Evolutionary conservation across 2,888 invertebrate species (phyloP).

Genomic region (Drosophila koepferae): DNA sequence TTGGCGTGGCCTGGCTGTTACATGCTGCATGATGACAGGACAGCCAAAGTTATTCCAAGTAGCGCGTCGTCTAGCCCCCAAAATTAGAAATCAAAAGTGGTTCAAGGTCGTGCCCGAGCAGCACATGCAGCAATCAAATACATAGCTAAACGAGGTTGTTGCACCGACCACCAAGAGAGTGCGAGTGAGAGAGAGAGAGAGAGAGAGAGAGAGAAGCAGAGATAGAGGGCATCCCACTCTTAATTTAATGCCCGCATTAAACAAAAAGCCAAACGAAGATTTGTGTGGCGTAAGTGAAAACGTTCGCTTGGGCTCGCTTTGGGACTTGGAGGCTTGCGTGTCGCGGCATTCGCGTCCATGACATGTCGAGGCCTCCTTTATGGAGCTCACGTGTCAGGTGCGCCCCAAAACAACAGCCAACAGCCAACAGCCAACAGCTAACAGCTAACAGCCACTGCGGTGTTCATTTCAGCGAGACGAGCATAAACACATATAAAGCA

Average conservation of each 20-base stretch:
- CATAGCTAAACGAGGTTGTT: conserved; percentile 70
- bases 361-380: conserved; percentile 72
- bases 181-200: no score
- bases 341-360: conserved; percentile 72
- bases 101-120: conserved; percentile 66
- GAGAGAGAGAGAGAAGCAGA: neutral
- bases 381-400: conserved; percentile 75
- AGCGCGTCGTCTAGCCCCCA: conserved; percentile 23
- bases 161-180: conserved; percentile 57
- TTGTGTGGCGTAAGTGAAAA: conserved; percentile 55
- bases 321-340: conserved; percentile 66
- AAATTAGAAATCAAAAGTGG: conserved; percentile 74
- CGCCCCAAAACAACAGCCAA: conserved; percentile 18
- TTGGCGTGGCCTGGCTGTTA: neutral
- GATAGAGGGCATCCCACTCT: neutral
- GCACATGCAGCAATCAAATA: conserved; percentile 40
- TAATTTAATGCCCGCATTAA: conserved; percentile 16
- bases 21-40: conserved; percentile 10
- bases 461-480: conserved; percentile 73
- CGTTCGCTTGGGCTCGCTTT: conserved; percentile 10
- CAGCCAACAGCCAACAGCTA: conserved; percentile 6
- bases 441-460: conserved; percentile 33
- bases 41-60: conserved; percentile 27
- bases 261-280: conserved; percentile 40
- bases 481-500: conserved; percentile 70